These are phyloP conservation scores for Myocastor coypus DNA, from an alignment of 2,113 vertebrate genomes.

Conservation along the genomic window DNA sequence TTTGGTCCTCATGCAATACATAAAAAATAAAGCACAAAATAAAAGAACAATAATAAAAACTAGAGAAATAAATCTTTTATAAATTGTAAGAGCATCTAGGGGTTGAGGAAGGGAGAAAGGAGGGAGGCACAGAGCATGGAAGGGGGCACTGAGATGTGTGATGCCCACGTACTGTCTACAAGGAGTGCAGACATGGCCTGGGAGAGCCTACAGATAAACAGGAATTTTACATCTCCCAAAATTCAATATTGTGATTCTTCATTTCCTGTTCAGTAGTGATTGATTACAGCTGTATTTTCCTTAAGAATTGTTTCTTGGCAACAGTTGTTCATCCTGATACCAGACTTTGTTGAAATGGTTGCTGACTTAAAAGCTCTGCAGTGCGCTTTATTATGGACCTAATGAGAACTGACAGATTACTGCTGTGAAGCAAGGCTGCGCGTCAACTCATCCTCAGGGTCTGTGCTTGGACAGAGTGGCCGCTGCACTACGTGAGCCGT, in stretches of 20 bases:
- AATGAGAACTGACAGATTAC: slow-evolving; percentile 80
- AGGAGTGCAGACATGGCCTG: too few relatives aligned
- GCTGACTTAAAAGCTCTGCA: slow-evolving; percentile 79
- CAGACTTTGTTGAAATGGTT: slow-evolving; percentile 70
- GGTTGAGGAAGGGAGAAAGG: too few relatives aligned
- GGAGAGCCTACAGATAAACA: neutral
- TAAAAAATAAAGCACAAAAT: too few relatives aligned
- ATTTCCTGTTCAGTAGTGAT: slow-evolving; percentile 47
- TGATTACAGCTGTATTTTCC: slow-evolving; percentile 76
- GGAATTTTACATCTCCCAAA: neutral
- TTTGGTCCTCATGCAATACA: neutral
- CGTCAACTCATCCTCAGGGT: slow-evolving; percentile 72
- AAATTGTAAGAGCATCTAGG: too few relatives aligned
- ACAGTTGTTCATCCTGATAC: slow-evolving; percentile 74
- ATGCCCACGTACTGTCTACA: too few relatives aligned
- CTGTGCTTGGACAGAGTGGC: slow-evolving; percentile 64
- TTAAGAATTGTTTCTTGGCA: slow-evolving; percentile 73
- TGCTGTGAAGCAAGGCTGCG: slow-evolving; percentile 67
- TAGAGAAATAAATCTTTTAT: too few relatives aligned
- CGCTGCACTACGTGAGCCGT: slow-evolving; percentile 58
- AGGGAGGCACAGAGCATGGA: too few relatives aligned
- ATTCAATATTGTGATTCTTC: slow-evolving; percentile 6
- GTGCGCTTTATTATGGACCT: slow-evolving; percentile 72
- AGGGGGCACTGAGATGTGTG: too few relatives aligned
- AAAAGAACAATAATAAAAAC: too few relatives aligned